These are phyloP conservation scores for Dermatemys mawii DNA, from an alignment of 2,113 vertebrate genomes.

Conservation along the genomic window DNA sequence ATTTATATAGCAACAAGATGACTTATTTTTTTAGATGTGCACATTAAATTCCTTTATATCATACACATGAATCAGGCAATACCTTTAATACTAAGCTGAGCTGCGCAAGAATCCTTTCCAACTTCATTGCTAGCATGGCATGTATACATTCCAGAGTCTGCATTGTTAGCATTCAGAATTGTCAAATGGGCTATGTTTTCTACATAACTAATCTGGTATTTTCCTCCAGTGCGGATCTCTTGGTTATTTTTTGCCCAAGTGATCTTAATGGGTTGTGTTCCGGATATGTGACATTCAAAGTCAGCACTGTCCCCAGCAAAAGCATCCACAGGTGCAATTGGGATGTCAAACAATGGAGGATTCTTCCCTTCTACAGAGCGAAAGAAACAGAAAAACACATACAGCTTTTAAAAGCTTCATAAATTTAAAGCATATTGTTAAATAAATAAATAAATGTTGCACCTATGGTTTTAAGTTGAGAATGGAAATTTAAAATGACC, in stretches of 20 bases:
- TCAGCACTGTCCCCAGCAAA: constrained; percentile 89
- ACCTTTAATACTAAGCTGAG: constrained; percentile 93
- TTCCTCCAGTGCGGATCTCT: constrained; percentile 91
- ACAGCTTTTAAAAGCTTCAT: neutral
- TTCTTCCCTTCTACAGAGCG: constrained; percentile 88
- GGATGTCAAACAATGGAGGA: constrained; percentile 91
- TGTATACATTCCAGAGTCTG: constrained; percentile 89
- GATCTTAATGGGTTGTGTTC: constrained; percentile 92
- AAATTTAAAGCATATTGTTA: neutral
- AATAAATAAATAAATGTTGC: constrained; percentile 22
- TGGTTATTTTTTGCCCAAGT: constrained; percentile 95
- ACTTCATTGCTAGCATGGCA: constrained; percentile 92
- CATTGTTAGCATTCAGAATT: constrained; percentile 87
- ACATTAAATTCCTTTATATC: no score
- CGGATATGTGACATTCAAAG: constrained; percentile 92
- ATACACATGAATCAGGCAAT: constrained; percentile 35
- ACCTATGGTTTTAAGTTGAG: neutral
- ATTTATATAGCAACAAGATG: neutral
- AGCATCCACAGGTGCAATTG: constrained; percentile 83
- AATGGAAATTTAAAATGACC: neutral
- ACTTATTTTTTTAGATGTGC: neutral
- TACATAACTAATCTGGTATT: constrained; percentile 91
- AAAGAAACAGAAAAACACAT: constrained; percentile 39
- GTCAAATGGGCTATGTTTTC: constrained; percentile 88
- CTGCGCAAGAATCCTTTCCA: constrained; percentile 91